A percentile compares a stretch with the other conserved stretches of the same genome.
Evolutionary conservation across 1,140 invertebrate species (phyloP).

Genomic region (Drosophila lowei): DNA sequence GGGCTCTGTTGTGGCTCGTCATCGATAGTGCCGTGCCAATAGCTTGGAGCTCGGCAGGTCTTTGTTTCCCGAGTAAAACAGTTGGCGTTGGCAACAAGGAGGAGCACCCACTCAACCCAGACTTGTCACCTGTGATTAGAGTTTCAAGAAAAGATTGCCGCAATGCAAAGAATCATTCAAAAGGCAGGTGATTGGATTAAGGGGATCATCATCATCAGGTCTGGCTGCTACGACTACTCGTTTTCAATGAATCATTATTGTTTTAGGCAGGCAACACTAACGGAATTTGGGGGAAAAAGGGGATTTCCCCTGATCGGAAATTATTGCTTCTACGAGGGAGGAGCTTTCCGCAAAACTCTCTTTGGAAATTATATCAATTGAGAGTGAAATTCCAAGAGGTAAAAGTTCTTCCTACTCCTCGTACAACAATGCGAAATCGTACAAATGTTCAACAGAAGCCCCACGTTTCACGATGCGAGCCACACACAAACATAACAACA

Average conservation of each 20-base stretch:
- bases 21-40: slow-evolving; percentile 44
- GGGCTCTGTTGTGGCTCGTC: slow-evolving; percentile 22
- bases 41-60: not conserved
- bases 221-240: no score
- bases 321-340: not conserved
- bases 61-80: slow-evolving; percentile 18
- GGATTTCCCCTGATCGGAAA: not conserved
- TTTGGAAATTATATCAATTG: not conserved
- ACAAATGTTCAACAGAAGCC: slow-evolving; percentile 37
- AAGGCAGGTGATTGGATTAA: not conserved
- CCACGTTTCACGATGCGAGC: not conserved
- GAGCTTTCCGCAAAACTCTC: not conserved
- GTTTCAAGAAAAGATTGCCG: slow-evolving; percentile 1
- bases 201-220: no score
- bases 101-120: slow-evolving; percentile 2
- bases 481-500: no score
- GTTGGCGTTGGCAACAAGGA: slow-evolving; percentile 36
- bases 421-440: slow-evolving; percentile 19
- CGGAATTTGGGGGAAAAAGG: not conserved
- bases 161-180: slow-evolving; percentile 8
- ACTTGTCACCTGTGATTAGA: slow-evolving; percentile 12
- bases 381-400: no score
- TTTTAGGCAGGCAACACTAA: no score
- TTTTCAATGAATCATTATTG: no score
- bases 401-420: not conserved